Evolutionary conservation across 2,113 vertebrate species (phyloP).

Genomic region (Nyctibius bracteatus): DNA sequence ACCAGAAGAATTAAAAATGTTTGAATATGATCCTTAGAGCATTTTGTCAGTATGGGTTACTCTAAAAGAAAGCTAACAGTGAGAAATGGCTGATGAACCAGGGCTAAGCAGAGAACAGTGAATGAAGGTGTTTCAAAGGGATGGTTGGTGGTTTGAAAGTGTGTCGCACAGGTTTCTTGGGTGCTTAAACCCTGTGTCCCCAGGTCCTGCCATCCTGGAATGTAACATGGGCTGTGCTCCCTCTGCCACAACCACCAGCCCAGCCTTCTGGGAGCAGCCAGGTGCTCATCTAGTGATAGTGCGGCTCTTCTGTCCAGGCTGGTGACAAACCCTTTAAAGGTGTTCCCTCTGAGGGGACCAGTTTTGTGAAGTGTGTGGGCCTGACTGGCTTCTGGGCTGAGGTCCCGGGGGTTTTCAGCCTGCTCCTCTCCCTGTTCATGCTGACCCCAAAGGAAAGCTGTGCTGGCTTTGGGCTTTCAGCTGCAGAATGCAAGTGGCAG

Average conservation of each 20-base stretch:
- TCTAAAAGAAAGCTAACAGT: not conserved
- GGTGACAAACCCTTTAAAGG: accelerated
- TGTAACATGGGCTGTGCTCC: not conserved
- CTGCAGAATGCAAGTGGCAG: not conserved
- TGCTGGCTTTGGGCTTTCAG: not conserved
- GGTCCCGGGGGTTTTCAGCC: not conserved
- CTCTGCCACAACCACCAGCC: not conserved
- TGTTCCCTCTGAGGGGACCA: not conserved
- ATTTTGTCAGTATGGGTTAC: not conserved
- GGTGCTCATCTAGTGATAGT: not conserved
- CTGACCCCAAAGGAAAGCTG: not conserved
- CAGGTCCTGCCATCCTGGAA: not conserved
- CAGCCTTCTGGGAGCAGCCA: not conserved
- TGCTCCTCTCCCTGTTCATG: not conserved
- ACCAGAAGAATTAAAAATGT: not conserved
- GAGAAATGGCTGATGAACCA: not conserved
- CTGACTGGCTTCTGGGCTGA: not conserved
- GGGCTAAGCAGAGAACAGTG: not conserved
- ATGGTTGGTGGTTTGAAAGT: not conserved
- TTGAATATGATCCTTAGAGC: not conserved
- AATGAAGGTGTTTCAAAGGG: not conserved
- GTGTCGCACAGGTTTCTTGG: not conserved
- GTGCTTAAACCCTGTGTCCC: not conserved
- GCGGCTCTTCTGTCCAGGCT: not conserved
- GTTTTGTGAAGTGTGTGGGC: not conserved